Evolutionary conservation across 2,113 vertebrate genomes (phyloP), one percentile per base, ranked within the genome.

Genomic region (Nibea coibor): DNA sequence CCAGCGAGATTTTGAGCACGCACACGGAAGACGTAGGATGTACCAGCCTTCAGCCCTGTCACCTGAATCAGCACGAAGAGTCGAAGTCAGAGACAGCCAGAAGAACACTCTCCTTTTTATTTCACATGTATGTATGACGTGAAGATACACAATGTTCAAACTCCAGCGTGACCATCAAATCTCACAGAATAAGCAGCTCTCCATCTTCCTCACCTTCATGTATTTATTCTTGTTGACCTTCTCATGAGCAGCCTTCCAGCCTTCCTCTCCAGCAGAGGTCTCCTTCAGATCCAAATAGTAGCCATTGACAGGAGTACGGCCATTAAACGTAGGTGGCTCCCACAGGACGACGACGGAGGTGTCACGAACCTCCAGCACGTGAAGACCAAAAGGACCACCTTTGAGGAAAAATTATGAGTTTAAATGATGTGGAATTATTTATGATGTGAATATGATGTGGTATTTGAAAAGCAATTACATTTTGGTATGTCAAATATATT

Each of bases 271-370:
- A 31, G 95, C 96, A 9, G 85, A 87, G 20, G 94, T 93, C 83
- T 96, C 95, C 85, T 98, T 99, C 70, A 97, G 3, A 65, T 99
- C 98, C 85, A 98, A 83, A 28, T 98, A 99, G 92, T 96, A 99
- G 20, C 98, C 98, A 20, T 92, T 96, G 85, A 99, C 87, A 0
- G 96, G 93, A 78, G 91, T 96, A 71, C 98, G 96, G 2, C 98
- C 98, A 4, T 92, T 89, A 69, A 97, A 96, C 19, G 94, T 70
- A 0, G 98, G 98, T 3, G 95, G 89, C 20, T 97, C 96, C 98
- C 98, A 99, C 69, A 98, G 93, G 14, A 99, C 91, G 75, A 99
- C 97, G 81, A 96, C 67, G 2, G 98, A 97, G 72, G 94, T 93
- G 80, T 97, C 97, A 72, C 98, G 96, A 5, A 99, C 94, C 93